phyloP scores from a whole-genome alignment of 1,140 invertebrate species.

The Zaprionus ornatus region DNA sequence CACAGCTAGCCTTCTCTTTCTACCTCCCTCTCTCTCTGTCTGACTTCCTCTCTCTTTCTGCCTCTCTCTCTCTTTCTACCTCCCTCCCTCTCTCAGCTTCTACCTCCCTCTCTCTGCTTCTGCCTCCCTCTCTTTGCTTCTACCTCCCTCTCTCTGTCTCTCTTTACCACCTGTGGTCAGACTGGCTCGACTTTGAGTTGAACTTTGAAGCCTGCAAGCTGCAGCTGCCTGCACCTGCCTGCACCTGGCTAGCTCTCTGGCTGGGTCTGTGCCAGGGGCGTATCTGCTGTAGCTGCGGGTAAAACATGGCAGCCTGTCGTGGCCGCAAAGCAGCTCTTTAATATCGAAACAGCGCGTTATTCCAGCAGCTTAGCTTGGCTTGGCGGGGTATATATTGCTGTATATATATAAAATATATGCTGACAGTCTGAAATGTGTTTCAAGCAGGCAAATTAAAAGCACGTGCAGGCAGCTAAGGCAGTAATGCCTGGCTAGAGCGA shows the following conservation, averaged over 20 bases:
- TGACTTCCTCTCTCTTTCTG: neutral
- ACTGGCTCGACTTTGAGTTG: conserved; percentile 25
- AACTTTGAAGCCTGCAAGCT: conserved; percentile 35
- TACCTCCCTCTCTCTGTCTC: neutral
- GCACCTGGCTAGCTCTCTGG: too few relatives aligned
- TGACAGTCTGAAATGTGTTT: neutral
- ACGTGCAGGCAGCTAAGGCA: neutral
- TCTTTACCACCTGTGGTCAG: neutral
- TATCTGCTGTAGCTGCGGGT: conserved; percentile 6
- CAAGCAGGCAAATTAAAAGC: conserved; percentile 4
- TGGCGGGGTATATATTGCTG: neutral
- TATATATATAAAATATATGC: neutral
- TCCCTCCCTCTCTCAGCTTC: too few relatives aligned
- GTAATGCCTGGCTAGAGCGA: neutral
- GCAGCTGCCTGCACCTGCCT: conserved; percentile 10
- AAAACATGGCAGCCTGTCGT: conserved; percentile 44
- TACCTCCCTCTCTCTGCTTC: neutral
- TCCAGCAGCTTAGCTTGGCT: conserved; percentile 4
- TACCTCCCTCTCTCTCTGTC: neutral
- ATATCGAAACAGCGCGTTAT: conserved; percentile 42
- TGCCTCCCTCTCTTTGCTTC: neutral
- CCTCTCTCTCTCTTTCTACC: neutral
- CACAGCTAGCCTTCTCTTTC: neutral
- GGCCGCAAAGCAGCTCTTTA: conserved; percentile 27
- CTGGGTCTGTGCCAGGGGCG: neutral